phyloP scores from a whole-genome alignment of 2,113 vertebrate species.

The Myotis brandtii region DNA sequence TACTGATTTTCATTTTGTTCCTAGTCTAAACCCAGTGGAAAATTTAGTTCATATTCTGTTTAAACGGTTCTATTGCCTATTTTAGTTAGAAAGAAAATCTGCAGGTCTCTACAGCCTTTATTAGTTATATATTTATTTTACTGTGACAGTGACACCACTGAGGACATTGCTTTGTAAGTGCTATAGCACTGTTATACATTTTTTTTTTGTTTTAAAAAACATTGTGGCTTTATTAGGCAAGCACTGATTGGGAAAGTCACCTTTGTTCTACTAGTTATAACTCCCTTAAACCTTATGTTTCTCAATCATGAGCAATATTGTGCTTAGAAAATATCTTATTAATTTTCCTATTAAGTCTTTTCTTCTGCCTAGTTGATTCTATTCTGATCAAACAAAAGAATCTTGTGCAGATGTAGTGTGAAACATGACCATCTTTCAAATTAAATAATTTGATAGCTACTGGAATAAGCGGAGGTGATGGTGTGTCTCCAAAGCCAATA shows the following conservation, averaged over 20 bases:
- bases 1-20: conserved; percentile 6
- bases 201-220: conserved; percentile 23
- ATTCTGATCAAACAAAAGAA: neutral
- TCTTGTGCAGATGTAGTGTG: neutral
- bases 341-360: neutral
- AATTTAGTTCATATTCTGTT: conserved; percentile 5
- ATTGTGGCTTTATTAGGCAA: neutral
- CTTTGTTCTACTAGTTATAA: neutral
- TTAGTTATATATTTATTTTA: neutral
- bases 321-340: neutral
- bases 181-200: neutral
- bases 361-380: neutral
- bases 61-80: neutral
- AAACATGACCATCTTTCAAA: neutral
- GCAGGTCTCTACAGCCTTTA: neutral
- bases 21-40: neutral
- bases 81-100: neutral
- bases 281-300: neutral
- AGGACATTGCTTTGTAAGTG: neutral
- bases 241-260: neutral
- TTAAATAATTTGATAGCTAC: neutral
- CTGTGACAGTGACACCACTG: neutral
- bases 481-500: neutral
- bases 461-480: neutral
- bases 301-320: neutral